Evolutionary conservation across 2,797 vertebrate genomes (phyloP).

Genomic region (Pseudochirops corinnae): DNA sequence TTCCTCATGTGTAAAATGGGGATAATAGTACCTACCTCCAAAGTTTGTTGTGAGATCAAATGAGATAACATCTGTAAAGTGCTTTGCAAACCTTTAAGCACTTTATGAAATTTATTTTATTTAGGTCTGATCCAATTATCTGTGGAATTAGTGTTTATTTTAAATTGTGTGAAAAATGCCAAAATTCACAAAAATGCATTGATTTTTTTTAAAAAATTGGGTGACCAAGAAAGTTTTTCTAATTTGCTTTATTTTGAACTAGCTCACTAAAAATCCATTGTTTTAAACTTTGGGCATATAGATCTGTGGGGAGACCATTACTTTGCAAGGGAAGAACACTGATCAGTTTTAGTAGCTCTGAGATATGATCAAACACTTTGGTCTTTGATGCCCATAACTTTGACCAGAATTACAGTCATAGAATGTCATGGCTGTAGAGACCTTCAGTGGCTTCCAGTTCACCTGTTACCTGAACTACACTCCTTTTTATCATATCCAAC

Average conservation of each 20-base stretch:
- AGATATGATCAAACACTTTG: neutral
- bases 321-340: neutral
- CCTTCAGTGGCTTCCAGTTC: neutral
- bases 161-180: neutral
- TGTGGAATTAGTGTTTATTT: neutral
- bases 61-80: neutral
- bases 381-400: neutral
- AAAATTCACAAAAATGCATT: neutral
- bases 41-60: neutral
- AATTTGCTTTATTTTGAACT: constrained; percentile 43
- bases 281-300: constrained; percentile 29
- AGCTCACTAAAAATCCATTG: neutral
- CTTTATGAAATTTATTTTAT: neutral
- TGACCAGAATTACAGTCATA: neutral
- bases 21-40: neutral
- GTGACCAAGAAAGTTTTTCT: constrained; percentile 15
- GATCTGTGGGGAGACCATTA: neutral
- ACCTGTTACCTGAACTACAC: neutral
- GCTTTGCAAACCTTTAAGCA: constrained; percentile 21
- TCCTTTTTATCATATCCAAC: neutral
- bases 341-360: neutral
- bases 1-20: neutral
- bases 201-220: neutral
- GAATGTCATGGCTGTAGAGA: neutral
- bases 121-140: neutral